These are phyloP conservation scores for Syngnathoides biaculeatus DNA, from an alignment of 2,113 vertebrate genomes.

Conservation along the genomic window DNA sequence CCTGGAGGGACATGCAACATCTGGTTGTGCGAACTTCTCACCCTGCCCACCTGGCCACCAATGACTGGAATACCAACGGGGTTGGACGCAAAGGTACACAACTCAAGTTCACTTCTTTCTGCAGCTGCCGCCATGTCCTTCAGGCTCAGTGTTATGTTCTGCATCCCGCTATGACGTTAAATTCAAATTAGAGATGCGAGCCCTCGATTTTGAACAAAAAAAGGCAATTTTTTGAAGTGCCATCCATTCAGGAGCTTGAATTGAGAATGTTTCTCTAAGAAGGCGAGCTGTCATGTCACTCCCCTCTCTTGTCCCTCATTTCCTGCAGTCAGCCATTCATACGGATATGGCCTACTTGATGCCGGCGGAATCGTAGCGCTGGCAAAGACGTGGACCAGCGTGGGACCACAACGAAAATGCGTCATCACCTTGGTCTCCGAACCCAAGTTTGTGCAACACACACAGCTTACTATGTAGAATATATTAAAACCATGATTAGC, in stretches of 20 bases:
- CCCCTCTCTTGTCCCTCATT: constrained; percentile 5
- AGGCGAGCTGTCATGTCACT: constrained; percentile 30
- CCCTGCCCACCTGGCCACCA: constrained; percentile 86
- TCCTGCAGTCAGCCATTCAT: constrained; percentile 92
- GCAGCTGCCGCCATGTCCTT: not conserved
- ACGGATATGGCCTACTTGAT: constrained; percentile 91
- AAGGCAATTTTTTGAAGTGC: not conserved
- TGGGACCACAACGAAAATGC: constrained; percentile 87
- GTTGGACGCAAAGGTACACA: constrained; percentile 90
- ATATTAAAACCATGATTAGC: not conserved
- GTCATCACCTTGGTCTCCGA: constrained; percentile 81
- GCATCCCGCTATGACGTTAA: constrained; percentile 6
- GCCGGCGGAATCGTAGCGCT: constrained; percentile 85
- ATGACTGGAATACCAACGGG: constrained; percentile 91
- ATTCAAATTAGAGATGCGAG: constrained; percentile 1
- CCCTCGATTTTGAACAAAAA: not conserved
- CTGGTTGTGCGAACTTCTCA: constrained; percentile 91
- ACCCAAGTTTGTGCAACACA: constrained; percentile 75
- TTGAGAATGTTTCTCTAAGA: constrained; percentile 16
- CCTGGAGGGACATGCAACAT: constrained; percentile 99
- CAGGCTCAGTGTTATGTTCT: constrained; percentile 12
- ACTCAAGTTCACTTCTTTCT: constrained; percentile 12
- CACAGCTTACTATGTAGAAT: constrained; percentile 2
- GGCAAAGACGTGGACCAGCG: constrained; percentile 87
- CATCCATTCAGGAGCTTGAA: not conserved